These are phyloP conservation scores for Balaenoptera acutorostrata DNA, from an alignment of 2,113 vertebrate species.

Conservation along the genomic window DNA sequence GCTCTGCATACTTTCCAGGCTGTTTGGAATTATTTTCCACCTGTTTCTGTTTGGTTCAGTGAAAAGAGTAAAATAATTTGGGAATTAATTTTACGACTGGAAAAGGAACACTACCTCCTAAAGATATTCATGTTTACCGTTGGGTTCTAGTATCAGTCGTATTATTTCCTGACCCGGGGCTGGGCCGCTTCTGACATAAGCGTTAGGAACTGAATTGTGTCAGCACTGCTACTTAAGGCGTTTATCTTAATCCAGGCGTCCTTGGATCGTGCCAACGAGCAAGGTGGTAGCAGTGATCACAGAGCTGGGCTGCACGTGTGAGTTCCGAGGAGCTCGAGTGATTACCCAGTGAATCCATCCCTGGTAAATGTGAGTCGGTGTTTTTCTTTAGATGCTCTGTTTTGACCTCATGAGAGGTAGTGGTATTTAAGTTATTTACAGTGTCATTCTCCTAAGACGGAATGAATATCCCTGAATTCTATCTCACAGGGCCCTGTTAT, in stretches of 20 bases:
- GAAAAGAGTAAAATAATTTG: constrained; percentile 7
- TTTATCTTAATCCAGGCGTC: constrained; percentile 69
- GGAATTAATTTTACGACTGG: background rate
- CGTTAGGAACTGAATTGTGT: constrained; percentile 53
- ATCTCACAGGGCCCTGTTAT: background rate
- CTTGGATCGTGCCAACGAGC: constrained; percentile 35
- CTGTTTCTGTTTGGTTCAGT: background rate
- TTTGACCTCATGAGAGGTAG: background rate
- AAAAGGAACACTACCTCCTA: background rate
- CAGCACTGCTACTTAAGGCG: constrained; percentile 63
- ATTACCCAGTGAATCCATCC: background rate
- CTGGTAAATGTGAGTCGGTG: constrained; percentile 1
- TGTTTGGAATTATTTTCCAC: background rate
- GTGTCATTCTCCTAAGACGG: background rate
- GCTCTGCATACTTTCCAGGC: background rate
- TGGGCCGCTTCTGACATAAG: constrained; percentile 26
- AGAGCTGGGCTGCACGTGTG: background rate
- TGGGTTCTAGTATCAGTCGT: background rate
- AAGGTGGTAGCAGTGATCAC: background rate
- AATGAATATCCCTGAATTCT: background rate
- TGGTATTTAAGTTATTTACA: background rate
- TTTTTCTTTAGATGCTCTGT: constrained; percentile 21
- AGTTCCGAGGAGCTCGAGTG: background rate
- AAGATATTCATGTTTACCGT: background rate
- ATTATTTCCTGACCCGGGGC: constrained; percentile 41